Conservation (phyloP, 1,140 invertebrate genomes). For the Solen grandis region DNA sequence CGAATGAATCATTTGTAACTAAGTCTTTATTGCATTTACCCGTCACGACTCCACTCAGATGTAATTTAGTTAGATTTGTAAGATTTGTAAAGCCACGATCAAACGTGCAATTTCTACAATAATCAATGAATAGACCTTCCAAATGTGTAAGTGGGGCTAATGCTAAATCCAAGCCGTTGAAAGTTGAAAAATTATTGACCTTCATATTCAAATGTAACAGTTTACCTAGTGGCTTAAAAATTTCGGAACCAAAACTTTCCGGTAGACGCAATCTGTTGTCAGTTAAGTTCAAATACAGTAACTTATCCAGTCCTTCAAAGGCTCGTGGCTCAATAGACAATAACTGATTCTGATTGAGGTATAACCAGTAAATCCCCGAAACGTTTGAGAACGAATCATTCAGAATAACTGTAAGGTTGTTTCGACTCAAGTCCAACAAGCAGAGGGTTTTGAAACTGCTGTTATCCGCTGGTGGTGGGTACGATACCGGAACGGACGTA, state of each 20-base stretch:
- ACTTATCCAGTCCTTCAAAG: not conserved
- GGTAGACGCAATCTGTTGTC: not conserved
- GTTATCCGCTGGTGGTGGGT: not conserved
- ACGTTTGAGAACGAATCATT: not conserved
- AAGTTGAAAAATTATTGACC: conserved; percentile 1
- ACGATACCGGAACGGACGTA: not conserved
- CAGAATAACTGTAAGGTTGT: not conserved
- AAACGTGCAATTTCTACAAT: not conserved
- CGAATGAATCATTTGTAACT: conserved; percentile 10
- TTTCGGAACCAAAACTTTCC: conserved; percentile 18
- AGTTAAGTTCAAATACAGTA: conserved; percentile 29
- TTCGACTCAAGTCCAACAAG: conserved; percentile 6
- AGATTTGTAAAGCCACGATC: not conserved
- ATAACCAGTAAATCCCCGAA: conserved; percentile 1
- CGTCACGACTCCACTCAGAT: not conserved
- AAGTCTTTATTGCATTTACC: not conserved
- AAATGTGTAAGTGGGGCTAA: not conserved
- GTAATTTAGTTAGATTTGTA: not conserved
- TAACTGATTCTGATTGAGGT: not conserved
- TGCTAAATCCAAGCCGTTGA: conserved; percentile 12
- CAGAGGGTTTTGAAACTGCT: no score
- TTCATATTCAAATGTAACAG: conserved; percentile 20
- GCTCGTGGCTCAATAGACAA: not conserved
- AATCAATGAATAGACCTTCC: not conserved
- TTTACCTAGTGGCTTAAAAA: conserved; percentile 19